Percentiles rank a stretch among this genome's conserved stretches.
Conservation (phyloP, 92 coral and sea anemone genomes). For the Epizoanthus stellaris region DNA sequence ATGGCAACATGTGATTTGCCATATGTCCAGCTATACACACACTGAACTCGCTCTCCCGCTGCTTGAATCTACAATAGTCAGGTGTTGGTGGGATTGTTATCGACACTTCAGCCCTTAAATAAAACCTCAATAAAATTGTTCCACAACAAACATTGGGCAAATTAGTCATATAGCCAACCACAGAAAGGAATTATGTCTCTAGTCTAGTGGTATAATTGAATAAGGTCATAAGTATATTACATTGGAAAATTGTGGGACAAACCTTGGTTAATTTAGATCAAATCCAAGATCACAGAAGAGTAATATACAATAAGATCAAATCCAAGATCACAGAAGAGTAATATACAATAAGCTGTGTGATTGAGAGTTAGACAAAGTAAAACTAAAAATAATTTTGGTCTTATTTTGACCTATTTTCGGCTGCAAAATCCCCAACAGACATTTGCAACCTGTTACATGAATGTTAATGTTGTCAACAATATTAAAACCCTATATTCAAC, state of each 20-base stretch:
- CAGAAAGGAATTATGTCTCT: conserved; percentile 6
- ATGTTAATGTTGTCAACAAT: too few relatives aligned
- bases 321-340: neutral
- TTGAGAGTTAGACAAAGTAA: neutral
- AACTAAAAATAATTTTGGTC: neutral
- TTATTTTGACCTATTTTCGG: too few relatives aligned
- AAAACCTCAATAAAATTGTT: conserved; percentile 36
- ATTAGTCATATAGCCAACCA: conserved; percentile 4
- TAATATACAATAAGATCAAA: neutral
- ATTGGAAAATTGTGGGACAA: neutral
- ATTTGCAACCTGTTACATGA: too few relatives aligned
- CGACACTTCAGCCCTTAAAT: neutral
- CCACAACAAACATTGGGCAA: conserved; percentile 22
- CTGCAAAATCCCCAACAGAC: too few relatives aligned
- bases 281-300: neutral
- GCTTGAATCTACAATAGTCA: conserved; percentile 19
- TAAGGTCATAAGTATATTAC: neutral
- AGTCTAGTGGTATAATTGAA: conserved; percentile 5
- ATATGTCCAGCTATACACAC: neutral
- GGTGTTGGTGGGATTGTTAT: conserved; percentile 18
- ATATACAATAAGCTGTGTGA: too few relatives aligned
- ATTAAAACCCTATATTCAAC: too few relatives aligned
- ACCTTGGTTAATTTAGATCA: conserved; percentile 6
- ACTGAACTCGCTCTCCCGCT: neutral
- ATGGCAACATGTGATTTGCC: conserved; percentile 2